Base-by-base conservation (phyloP, 2,888 invertebrate species). In the Adela reaumurella region DNA sequence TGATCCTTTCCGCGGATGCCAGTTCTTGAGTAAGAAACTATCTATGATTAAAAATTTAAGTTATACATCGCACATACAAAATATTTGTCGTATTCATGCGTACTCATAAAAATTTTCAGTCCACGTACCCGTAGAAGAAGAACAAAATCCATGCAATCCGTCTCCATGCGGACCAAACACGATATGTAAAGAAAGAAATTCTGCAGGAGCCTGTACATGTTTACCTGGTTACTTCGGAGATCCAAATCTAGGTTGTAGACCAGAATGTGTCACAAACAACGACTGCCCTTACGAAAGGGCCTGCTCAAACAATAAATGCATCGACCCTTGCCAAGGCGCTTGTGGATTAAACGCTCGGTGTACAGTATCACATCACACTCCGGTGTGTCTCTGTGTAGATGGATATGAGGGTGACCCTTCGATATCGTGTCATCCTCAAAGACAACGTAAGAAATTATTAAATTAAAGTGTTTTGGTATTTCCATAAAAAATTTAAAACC, bases 161-260 rank as follows among this genome's bases (percentile, higher is more conserved):
- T 90, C 90, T 28, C 93, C 93, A 2, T 94, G 94, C 63, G 94
- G 94, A 24, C 86, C 89, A 11, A 94, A 94, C 66, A 86, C 94
- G 11, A 61, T 89, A 50, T 95, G 94, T 62, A 90, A 87, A 62
- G 92, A 90, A 68, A 83, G 87, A 57, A 89, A 89, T 64, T 88
- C 88, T 28, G 92, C 90, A 17, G 93, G 92, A 46, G 88, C 92
- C 17, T 94, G 94, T 62, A 82, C 85, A 14, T 94, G 94, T 63
- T 68, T 89, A 49, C 84, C 88, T 11, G 90, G 90, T 62, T 93
- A 92, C 66, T 88, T 86, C 57, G 94, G 94, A 35, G 92, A 94
- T 72, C 94, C 94, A 1, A 92, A 92, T 62, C 85, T 87, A 1
- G 89, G 90, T 51, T 94, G 93, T 64, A 82, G 90, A 56, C 92